Percentiles rank a stretch among this genome's conserved stretches.
Conservation (phyloP, 1,140 invertebrate species). For the Drosophila mayri region DNA sequence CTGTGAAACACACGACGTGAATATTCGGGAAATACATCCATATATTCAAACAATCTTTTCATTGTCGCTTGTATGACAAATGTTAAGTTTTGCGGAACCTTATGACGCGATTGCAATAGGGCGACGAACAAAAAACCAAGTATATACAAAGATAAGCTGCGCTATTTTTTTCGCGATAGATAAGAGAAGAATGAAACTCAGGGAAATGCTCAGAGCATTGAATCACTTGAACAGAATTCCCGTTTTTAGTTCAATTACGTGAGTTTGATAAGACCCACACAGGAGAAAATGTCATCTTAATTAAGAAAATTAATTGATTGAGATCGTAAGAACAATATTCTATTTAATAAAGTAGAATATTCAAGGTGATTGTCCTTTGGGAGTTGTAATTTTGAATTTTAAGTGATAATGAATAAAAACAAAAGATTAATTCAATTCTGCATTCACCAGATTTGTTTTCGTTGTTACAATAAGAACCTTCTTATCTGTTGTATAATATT, state of each 20-base stretch:
- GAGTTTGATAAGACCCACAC: constrained; percentile 1
- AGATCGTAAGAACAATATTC: neutral
- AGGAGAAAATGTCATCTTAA: neutral
- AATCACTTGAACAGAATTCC: constrained; percentile 28
- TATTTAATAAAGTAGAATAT: neutral
- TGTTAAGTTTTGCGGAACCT: constrained; percentile 45
- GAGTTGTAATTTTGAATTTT: too few species aligned
- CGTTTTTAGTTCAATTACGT: constrained; percentile 1
- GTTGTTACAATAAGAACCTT: neutral
- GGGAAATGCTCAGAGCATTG: constrained; percentile 35
- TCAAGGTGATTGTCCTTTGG: neutral
- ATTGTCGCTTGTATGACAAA: constrained; percentile 57
- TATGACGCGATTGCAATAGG: constrained; percentile 57
- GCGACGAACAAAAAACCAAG: constrained; percentile 29
- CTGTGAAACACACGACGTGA: constrained; percentile 41
- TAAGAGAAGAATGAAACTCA: constrained; percentile 38
- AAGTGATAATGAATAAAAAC: neutral
- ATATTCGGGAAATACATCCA: constrained; percentile 18
- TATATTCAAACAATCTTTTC: constrained; percentile 34
- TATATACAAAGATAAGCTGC: constrained; percentile 61
- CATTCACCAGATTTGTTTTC: neutral
- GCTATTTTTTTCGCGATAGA: constrained; percentile 45
- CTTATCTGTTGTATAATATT: constrained; percentile 2
- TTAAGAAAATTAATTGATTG: neutral
- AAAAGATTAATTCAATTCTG: too few species aligned